phyloP scores from a whole-genome alignment of 1,140 invertebrate genomes.

The Hyles vespertilio region DNA sequence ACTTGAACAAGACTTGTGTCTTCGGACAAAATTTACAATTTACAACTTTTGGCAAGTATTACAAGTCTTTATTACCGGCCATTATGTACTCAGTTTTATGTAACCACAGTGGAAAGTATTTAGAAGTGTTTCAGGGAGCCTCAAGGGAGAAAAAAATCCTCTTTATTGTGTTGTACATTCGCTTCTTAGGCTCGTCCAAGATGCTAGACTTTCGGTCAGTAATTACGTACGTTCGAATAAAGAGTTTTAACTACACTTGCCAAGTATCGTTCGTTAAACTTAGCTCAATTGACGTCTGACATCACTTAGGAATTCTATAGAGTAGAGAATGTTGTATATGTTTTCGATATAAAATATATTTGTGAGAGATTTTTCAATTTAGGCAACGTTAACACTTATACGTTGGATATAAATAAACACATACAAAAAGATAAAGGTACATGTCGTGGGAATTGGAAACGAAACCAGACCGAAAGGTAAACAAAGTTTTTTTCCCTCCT shows the following conservation, averaged over 20 bases:
- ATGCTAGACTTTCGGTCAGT: conserved; percentile 1
- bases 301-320: too few relatives aligned
- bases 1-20: background rate
- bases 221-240: conserved; percentile 14
- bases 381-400: too few relatives aligned
- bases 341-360: too few relatives aligned
- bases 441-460: too few relatives aligned
- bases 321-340: too few relatives aligned
- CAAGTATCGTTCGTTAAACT: too few relatives aligned
- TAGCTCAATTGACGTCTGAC: background rate
- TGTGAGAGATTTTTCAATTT: too few relatives aligned
- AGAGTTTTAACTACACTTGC: background rate
- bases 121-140: conserved; percentile 20
- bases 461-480: too few relatives aligned
- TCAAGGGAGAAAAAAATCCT: conserved; percentile 36
- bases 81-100: conserved; percentile 42
- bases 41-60: conserved; percentile 25
- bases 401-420: too few relatives aligned
- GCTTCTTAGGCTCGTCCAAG: conserved; percentile 9
- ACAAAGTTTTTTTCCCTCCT: too few relatives aligned
- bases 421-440: too few relatives aligned
- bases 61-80: conserved; percentile 20
- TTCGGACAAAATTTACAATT: conserved; percentile 18
- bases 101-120: conserved; percentile 29
- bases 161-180: conserved; percentile 6